Evolutionary conservation across 1,140 invertebrate genomes (phyloP), one percentile per base, ranked within the genome.

Genomic region (Listronotus bonariensis): DNA sequence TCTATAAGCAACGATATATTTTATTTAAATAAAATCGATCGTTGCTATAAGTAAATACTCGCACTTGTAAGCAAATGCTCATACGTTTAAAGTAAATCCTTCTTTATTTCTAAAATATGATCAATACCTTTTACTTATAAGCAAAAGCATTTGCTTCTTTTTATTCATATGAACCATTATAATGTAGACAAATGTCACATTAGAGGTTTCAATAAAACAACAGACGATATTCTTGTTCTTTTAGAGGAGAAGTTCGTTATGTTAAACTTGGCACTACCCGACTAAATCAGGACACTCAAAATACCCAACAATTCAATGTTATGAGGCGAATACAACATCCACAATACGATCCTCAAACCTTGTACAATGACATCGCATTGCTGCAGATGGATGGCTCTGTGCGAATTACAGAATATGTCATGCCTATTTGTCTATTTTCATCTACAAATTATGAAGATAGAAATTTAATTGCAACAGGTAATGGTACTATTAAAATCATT

Each of bases 321-420:
- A 26, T 70, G 4, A 20, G 42, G 9, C 46, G 52, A 31, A 71
- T 77, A 31, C 54, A 64, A 6, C 82, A 86, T 77, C 83, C 84
- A 3, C 72, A 79, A 45, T 88, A 85, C 67, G 77, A 77, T 9
- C 71, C 77, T 8, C 81, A 83, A 0, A 75, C 78, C 0, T 77
- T 82, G 54, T 88, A 89, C 64, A 78, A 86, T 62, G 89, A 90
- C 63, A 87, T 89, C 46, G 87, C 84, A 10, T 62, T 89, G 0
- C 58, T 89, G 1, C 77, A 83, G 67, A 70, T 89, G 14, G 76
- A 78, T 3, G 48, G 70, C 15, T 79, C 83, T 4, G 68, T 58
- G 6, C 70, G 68, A 1, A 80, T 88, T 17, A 78, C 71, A 38
- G 69, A 73, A 11, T 69, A 68, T 7, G 80, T 85, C 43, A 72